Evolutionary conservation across 2,113 vertebrate species (phyloP), one percentile per base, ranked within the genome.

Genomic region (Albula glossodonta): DNA sequence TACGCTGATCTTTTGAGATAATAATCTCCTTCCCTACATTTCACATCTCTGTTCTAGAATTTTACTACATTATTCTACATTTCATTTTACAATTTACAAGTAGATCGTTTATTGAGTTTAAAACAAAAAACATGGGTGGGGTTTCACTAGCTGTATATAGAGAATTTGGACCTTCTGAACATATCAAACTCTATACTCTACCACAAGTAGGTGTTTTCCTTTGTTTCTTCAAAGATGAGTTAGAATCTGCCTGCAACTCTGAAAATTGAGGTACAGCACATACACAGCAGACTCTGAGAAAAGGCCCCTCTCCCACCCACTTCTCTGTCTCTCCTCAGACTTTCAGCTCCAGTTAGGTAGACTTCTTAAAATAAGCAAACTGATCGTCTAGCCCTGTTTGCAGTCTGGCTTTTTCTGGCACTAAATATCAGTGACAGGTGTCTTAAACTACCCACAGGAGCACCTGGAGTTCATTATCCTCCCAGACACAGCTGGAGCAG

Each of bases 351-450:
- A 91, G 88, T 94, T 93, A 93, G 91, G 89, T 93, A 89, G 90
- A 88, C 92, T 94, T 87, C 31, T 93, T 94, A 93, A 95, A 95
- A 94, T 94, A 95, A 95, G 94, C 94, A 95, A 94, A 91, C 90
- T 91, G 89, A 93, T 94, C 86, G 91, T 94, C 93, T 92, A 89
- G 91, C 92, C 92, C 91, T 93, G 92, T 95, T 93, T 94, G 92
- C 92, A 91, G 95, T 96, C 94, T 96, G 94, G 94, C 90, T 95
- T 93, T 93, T 93, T 92, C 94, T 94, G 94, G 93, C 94, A 93
- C 92, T 94, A 95, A 95, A 96, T 94, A 94, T 94, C 93, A 91
- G 94, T 95, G 94, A 95, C 94, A 95, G 95, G 95, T 96, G 95
- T 95, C 93, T 95, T 92, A 92, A 93, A 93, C 94, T 94, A 91